These are phyloP conservation scores for Tigriopus japonicus DNA, from an alignment of 1,140 invertebrate species.

Conservation along the genomic window DNA sequence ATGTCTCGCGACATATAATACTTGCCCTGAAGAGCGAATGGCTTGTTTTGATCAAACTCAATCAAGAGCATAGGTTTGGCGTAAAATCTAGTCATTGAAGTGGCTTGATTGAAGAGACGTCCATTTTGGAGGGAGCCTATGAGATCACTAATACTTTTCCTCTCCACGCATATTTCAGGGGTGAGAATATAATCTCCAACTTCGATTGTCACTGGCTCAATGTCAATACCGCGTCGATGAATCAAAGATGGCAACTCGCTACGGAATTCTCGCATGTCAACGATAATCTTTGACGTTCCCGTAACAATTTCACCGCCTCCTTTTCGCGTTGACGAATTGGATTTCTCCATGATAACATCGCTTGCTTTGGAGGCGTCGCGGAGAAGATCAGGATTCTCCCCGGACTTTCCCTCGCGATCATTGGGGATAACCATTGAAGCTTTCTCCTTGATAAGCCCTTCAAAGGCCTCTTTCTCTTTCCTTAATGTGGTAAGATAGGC, in stretches of 20 bases:
- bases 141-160: slow-evolving; percentile 92
- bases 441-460: slow-evolving; percentile 73
- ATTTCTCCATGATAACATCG: slow-evolving; percentile 34
- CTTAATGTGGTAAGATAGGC: slow-evolving; percentile 71
- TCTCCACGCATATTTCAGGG: slow-evolving; percentile 83
- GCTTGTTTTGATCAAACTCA: slow-evolving; percentile 86
- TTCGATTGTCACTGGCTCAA: slow-evolving; percentile 73
- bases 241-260: slow-evolving; percentile 86
- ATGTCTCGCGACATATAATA: slow-evolving; percentile 30
- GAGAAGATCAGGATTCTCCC: slow-evolving; percentile 42
- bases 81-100: slow-evolving; percentile 72
- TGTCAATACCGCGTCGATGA: slow-evolving; percentile 76
- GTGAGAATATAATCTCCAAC: slow-evolving; percentile 95
- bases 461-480: slow-evolving; percentile 84
- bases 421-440: slow-evolving; percentile 78
- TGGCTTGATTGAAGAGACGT: slow-evolving; percentile 81
- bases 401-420: slow-evolving; percentile 69
- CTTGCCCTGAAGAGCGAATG: slow-evolving; percentile 56
- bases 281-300: slow-evolving; percentile 46
- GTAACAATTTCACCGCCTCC: slow-evolving; percentile 5
- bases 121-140: slow-evolving; percentile 89
- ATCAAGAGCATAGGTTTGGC: slow-evolving; percentile 77
- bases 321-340: slow-evolving; percentile 16
- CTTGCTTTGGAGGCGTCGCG: slow-evolving; percentile 27
- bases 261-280: slow-evolving; percentile 95